Base-by-base conservation (phyloP, 2,797 vertebrate species). In the Luscinia megarhynchos region DNA sequence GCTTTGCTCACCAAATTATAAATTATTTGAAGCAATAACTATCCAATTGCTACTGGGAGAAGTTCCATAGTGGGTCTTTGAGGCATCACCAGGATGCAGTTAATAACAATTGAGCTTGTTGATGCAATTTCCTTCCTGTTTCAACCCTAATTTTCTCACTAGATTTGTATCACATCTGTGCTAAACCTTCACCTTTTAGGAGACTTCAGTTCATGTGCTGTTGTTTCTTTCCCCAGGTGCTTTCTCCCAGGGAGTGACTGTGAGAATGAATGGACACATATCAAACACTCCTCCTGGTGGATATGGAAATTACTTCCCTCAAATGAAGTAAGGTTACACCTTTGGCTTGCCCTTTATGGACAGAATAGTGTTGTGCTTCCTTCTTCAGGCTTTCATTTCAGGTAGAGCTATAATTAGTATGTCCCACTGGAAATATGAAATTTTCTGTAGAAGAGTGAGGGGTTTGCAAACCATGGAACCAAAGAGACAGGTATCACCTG, bases 191-290 rank as follows among this genome's bases (percentile, higher is more conserved):
- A 15, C 53, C 45, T 67, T 92, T 50, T 45, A 51, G 62, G 40
- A 87, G 17, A 30, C 18, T 64, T 64, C 4, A 36, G 2, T 74
- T 93, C 7, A 38, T 2, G 19, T 29, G 16, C 45, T 92, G 22
- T 10, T 84, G 5, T 68, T 93, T 86, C 57, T 84, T 89, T 89
- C 69, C 24, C 7, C 51, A 93, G 89, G 61, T 87, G 1, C 4
- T 81, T 95, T 68, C 48, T 46, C 21, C 87, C 66, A 48, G 46
- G 62, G 58, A 83, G 68, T 57, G 80, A 48, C 66, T 0, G 48
- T 50, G 77, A 97, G 69, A 38, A 98, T 98, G 98, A 98, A 98
- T 62, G 98, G 98, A 55, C 98, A 98, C 78, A 90, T 98, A 85
- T 97, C 98, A 55, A 98, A 96, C 85, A 90, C 95, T 84, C 96